Evolutionary conservation across 2,113 vertebrate species (phyloP).

Genomic region (Desmodus rotundus): DNA sequence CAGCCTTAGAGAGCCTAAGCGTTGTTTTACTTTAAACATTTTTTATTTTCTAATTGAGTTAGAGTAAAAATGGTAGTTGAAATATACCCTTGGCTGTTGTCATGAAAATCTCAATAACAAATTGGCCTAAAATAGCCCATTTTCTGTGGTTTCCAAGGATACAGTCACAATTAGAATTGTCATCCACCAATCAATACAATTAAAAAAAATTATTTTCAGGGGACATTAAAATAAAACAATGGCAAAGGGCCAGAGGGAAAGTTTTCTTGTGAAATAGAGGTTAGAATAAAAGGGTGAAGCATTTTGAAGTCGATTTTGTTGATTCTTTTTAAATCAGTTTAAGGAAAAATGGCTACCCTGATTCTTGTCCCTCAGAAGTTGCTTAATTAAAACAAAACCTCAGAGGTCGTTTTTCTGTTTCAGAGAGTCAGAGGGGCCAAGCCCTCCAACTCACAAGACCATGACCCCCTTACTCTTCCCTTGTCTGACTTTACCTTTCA

Average conservation of each 20-base stretch:
- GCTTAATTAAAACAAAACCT: neutral
- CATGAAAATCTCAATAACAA: conserved; percentile 38
- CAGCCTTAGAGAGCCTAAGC: neutral
- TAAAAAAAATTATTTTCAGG: neutral
- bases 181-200: neutral
- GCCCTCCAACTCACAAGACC: neutral
- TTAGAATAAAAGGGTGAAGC: neutral
- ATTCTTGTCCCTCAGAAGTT: neutral
- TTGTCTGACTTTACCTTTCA: neutral
- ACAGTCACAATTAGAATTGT: conserved; percentile 24
- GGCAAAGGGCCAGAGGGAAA: neutral
- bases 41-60: conserved; percentile 62
- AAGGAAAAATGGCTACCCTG: neutral
- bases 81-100: conserved; percentile 56
- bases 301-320: neutral
- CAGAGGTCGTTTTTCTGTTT: neutral
- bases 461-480: neutral
- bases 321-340: neutral
- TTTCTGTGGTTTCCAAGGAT: conserved; percentile 59
- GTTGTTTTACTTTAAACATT: conserved; percentile 37
- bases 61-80: conserved; percentile 59
- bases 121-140: conserved; percentile 33
- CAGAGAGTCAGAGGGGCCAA: neutral
- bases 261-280: neutral
- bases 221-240: neutral